Evolutionary conservation across 2,888 invertebrate genomes (phyloP), one percentile per base, ranked within the genome.

Genomic region (Megamerina dolium): DNA sequence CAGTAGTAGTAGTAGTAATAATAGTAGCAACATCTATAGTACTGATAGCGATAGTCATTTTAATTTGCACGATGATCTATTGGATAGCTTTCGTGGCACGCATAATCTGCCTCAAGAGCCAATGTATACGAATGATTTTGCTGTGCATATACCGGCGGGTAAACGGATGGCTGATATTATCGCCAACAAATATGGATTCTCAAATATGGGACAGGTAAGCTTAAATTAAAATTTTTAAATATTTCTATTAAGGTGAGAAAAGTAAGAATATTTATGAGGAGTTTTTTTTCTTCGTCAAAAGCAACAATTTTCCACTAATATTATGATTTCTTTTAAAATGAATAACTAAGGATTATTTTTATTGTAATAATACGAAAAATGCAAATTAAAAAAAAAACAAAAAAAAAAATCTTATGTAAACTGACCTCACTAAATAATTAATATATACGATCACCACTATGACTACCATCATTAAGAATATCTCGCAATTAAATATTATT

Each of bases 201-300:
- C 76, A 62, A 88, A 92, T 73, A 76, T 81, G 62, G 91, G 92
- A 76, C 86, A 90, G 88, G 94, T 94, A 68, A 79, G 83, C 50
- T 13, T 38, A 8, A n/a, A n/a, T n/a, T n/a, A n/a, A 34, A 20
- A 34, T 20, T 6, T 6, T 3, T 6, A 3, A 16, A 32, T 32
- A 4, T 32, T 16, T 32, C 9, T 32, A 32, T 32, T 14, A 17
- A n/a, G n/a, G n/a, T n/a, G n/a, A n/a, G n/a, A n/a, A n/a, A n/a
- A n/a, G n/a, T n/a, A n/a, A n/a, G n/a, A n/a, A n/a, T n/a, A n/a
- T n/a, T n/a, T n/a, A n/a, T n/a, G n/a, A n/a, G n/a, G n/a, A n/a
- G n/a, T n/a, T n/a, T n/a, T n/a, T n/a, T n/a, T n/a, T n/a, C n/a
- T n/a, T n/a, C n/a, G n/a, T n/a, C n/a, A n/a, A n/a, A n/a, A n/a